Evolutionary conservation across 2,888 invertebrate species (phyloP).

Genomic region (Drosophila setosimentum): DNA sequence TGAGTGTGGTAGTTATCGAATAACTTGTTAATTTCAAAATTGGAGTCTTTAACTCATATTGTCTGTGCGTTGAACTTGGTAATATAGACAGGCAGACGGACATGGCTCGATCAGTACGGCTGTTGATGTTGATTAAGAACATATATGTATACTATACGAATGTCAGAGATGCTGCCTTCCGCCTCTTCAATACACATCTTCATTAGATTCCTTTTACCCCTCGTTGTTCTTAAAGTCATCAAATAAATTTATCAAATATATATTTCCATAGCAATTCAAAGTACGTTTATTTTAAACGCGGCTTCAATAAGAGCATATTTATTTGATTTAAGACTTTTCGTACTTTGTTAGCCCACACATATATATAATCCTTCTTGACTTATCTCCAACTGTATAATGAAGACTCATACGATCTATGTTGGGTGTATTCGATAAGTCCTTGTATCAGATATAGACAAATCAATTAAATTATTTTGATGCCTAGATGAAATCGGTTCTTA

Average conservation of each 20-base stretch:
- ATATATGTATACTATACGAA: background rate
- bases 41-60: background rate
- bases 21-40: background rate
- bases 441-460: background rate
- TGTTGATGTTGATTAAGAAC: background rate
- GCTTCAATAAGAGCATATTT: background rate
- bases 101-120: too few relatives aligned
- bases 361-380: too few relatives aligned
- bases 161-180: background rate
- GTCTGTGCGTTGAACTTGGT: background rate
- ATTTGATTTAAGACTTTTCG: background rate
- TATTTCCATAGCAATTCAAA: too few relatives aligned
- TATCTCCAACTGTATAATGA: background rate
- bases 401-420: background rate
- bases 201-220: background rate
- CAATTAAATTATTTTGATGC: constrained; percentile 19
- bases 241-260: too few relatives aligned
- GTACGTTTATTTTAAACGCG: too few relatives aligned
- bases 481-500: constrained; percentile 5
- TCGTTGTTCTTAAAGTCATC: background rate
- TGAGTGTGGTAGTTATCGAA: background rate
- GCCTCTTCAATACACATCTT: too few relatives aligned
- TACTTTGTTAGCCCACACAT: background rate
- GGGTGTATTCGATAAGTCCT: background rate
- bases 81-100: too few relatives aligned